These are phyloP conservation scores for Drosophila anomelani DNA, from an alignment of 2,888 invertebrate genomes.

Conservation along the genomic window DNA sequence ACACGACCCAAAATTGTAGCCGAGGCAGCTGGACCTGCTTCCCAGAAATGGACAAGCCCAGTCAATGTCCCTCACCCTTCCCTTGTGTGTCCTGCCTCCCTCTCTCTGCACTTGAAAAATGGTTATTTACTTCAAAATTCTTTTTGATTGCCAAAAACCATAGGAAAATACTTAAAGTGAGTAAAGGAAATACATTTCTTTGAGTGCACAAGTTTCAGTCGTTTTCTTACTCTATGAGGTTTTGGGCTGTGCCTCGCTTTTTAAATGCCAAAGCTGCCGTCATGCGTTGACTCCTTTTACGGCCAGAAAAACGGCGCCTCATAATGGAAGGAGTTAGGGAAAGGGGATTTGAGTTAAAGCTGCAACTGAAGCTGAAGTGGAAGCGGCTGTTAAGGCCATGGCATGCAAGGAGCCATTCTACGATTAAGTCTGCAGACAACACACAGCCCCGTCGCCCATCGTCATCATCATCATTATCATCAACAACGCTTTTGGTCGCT, in stretches of 20 bases:
- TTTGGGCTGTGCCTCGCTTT: conserved; percentile 33
- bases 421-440: conserved; percentile 4
- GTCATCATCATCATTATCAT: conserved; percentile 47
- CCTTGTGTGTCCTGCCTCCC: not conserved
- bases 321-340: conserved; percentile 13
- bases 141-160: not conserved
- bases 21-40: conserved; percentile 6
- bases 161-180: too few relatives aligned
- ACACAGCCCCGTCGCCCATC: conserved; percentile 22
- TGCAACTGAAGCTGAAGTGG: conserved; percentile 19
- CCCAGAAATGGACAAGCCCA: conserved; percentile 54
- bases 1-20: conserved; percentile 33
- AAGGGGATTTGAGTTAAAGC: conserved; percentile 9
- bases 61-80: conserved; percentile 5
- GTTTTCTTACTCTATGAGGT: conserved; percentile 12
- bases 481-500: conserved; percentile 30
- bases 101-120: conserved; percentile 9
- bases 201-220: conserved; percentile 1
- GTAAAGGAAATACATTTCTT: not conserved
- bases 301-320: conserved; percentile 56
- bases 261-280: conserved; percentile 64
- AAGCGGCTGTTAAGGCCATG: conserved; percentile 26
- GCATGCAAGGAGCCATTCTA: conserved; percentile 13
- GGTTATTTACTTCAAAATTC: too few relatives aligned
- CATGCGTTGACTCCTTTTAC: conserved; percentile 62